phyloP scores from a whole-genome alignment of 2,888 invertebrate species.

The Gryllus longicercus region DNA sequence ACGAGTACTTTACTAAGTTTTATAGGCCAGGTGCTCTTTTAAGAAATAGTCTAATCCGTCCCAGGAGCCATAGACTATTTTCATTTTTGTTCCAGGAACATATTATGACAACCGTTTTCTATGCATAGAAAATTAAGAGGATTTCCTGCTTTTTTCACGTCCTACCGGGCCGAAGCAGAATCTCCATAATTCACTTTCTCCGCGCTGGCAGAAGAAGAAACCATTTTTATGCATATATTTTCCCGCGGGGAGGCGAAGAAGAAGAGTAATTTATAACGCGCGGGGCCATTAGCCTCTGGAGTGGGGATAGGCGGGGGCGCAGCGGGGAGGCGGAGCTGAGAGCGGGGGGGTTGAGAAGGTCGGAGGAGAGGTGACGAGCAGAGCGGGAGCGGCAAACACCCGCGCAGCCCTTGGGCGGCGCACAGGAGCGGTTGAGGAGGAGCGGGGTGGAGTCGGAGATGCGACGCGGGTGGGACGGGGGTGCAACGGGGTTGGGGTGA shows the following conservation, averaged over 20 bases:
- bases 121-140: slow-evolving; percentile 17
- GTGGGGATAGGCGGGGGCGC: neutral
- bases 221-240: slow-evolving; percentile 10
- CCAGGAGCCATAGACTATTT: neutral
- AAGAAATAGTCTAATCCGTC: slow-evolving; percentile 17
- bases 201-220: slow-evolving; percentile 3
- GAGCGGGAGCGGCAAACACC: too few relatives aligned
- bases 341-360: neutral
- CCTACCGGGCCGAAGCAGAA: neutral
- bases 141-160: slow-evolving; percentile 8
- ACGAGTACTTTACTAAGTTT: neutral
- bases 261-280: slow-evolving; percentile 1
- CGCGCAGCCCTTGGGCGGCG: too few relatives aligned
- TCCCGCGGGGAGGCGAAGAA: neutral
- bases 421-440: too few relatives aligned
- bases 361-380: too few relatives aligned
- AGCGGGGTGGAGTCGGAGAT: too few relatives aligned
- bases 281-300: neutral
- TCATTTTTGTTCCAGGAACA: neutral
- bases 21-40: neutral
- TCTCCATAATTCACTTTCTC: slow-evolving; percentile 11
- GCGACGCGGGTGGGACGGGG: too few relatives aligned
- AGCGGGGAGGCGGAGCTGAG: neutral
- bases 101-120: slow-evolving; percentile 10
- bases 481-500: too few relatives aligned